Conservation (phyloP, 2,888 invertebrate genomes). For the Netelia fuscicornis region DNA sequence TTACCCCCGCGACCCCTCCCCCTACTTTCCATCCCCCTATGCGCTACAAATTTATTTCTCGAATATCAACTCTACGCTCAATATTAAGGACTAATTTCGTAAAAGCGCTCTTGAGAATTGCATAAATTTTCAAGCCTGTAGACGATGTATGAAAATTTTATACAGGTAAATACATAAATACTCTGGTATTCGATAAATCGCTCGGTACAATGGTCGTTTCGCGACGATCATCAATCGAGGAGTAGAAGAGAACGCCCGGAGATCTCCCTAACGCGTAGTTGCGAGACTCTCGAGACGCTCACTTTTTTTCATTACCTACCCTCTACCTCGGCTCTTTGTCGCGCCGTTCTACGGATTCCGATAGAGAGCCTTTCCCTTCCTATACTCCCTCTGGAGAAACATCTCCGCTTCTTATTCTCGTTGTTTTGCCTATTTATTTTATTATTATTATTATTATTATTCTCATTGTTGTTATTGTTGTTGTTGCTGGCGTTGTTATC, state of each 20-base stretch:
- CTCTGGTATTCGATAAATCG: no score
- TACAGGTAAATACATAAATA: no score
- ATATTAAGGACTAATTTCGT: no score
- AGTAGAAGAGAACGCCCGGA: background rate
- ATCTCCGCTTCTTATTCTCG: background rate
- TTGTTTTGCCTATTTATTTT: conserved; percentile 2
- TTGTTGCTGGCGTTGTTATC: background rate
- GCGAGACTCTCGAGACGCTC: conserved; percentile 65
- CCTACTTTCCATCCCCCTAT: no score
- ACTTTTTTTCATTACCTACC: conserved; percentile 66
- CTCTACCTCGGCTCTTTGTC: conserved; percentile 24
- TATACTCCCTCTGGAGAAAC: conserved; percentile 22
- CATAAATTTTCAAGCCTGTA: no score
- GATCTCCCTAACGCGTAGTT: conserved; percentile 60
- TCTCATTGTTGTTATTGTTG: background rate
- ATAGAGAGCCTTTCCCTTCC: conserved; percentile 1
- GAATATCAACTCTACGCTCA: no score
- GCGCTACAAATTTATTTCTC: no score
- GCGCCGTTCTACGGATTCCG: conserved; percentile 10
- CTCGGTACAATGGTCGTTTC: background rate
- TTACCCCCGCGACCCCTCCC: background rate
- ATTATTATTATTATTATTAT: background rate
- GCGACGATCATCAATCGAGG: background rate
- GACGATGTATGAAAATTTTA: no score
- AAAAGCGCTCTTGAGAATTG: no score